Conservation (phyloP, 2,888 invertebrate species). For the Drosophila cyrtoloma region DNA sequence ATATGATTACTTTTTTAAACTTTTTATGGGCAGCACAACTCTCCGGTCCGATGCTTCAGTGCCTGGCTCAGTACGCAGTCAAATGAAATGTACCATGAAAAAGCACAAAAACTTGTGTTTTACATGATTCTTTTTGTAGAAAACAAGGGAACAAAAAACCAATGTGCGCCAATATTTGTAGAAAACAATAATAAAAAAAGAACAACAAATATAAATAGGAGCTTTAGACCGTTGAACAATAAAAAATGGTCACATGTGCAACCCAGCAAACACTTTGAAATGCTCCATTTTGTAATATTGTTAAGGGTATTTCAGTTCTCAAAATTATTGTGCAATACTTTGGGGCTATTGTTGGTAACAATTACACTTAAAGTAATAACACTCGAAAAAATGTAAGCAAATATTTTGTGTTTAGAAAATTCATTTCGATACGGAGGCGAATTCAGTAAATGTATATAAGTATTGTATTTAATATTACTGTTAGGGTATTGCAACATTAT, state of each 20-base stretch:
- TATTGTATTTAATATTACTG: not conserved
- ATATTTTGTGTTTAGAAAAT: not conserved
- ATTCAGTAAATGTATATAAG: not conserved
- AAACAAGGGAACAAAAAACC: constrained; percentile 20
- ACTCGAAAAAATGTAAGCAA: not conserved
- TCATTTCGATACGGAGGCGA: not conserved
- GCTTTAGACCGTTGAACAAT: constrained; percentile 63
- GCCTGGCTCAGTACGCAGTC: constrained; percentile 40
- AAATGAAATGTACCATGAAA: constrained; percentile 76
- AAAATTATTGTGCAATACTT: not conserved
- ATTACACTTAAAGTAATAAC: not conserved
- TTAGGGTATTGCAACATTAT: constrained; percentile 7
- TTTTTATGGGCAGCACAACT: constrained; percentile 64
- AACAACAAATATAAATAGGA: constrained; percentile 59
- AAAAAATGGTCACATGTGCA: constrained; percentile 79
- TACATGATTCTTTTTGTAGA: constrained; percentile 14
- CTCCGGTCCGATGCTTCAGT: constrained; percentile 38
- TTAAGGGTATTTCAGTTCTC: not conserved
- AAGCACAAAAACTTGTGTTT: constrained; percentile 51
- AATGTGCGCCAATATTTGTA: constrained; percentile 70
- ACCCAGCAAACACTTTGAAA: constrained; percentile 45
- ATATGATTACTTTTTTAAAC: constrained; percentile 80
- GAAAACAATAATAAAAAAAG: constrained; percentile 30
- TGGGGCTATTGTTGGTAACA: not conserved
- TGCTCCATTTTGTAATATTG: not conserved